phyloP scores from a whole-genome alignment of 2,113 vertebrate genomes.

The Bos indicus region DNA sequence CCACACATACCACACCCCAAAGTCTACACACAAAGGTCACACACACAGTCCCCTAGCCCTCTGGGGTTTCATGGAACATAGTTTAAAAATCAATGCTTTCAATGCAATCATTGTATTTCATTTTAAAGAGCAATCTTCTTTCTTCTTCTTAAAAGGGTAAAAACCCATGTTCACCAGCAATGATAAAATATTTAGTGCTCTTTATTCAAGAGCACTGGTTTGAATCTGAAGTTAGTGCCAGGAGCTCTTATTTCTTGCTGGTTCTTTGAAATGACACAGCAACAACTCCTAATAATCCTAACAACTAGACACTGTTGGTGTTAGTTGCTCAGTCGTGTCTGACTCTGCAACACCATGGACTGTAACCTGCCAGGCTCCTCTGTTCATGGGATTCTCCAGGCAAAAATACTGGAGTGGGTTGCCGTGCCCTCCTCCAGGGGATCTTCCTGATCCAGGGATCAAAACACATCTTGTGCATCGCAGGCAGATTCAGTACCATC shows the following conservation, averaged over 20 bases:
- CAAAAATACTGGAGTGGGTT: neutral
- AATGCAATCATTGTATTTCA: neutral
- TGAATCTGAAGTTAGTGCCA: neutral
- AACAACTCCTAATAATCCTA: neutral
- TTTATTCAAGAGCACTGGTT: neutral
- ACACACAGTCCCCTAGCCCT: neutral
- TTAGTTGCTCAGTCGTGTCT: neutral
- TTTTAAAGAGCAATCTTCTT: neutral
- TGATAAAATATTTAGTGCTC: neutral
- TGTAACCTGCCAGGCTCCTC: neutral
- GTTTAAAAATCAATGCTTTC: neutral
- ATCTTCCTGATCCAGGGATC: neutral
- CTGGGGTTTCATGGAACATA: neutral
- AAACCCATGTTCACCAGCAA: neutral
- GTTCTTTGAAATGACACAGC: neutral
- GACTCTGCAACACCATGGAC: neutral
- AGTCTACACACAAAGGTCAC: too few species aligned
- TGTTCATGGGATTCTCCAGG: neutral
- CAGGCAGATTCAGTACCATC: neutral
- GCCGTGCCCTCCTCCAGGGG: neutral
- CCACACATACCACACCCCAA: neutral
- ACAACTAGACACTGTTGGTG: neutral
- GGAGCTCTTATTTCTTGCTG: neutral
- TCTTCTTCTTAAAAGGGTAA: conserved; percentile 7
- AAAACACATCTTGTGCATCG: neutral